Conservation (phyloP, 1,140 invertebrate genomes). For the Varroa destructor region DNA sequence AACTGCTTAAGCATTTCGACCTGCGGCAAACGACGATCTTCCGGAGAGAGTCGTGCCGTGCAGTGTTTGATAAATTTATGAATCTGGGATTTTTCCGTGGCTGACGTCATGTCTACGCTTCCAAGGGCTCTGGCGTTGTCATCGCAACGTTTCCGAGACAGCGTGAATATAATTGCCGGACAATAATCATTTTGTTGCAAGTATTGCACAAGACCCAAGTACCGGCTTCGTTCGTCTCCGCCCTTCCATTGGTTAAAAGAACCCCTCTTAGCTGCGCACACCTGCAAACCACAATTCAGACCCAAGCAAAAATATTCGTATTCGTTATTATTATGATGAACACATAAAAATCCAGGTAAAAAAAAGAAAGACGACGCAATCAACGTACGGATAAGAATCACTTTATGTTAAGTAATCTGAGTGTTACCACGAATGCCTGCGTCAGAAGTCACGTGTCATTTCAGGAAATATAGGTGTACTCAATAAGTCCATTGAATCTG, state of each 20-base stretch:
- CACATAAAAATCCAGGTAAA: too few relatives aligned
- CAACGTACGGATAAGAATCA: too few relatives aligned
- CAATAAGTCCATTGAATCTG: too few relatives aligned
- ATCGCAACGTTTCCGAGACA: slow-evolving; percentile 78
- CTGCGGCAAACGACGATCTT: slow-evolving; percentile 76
- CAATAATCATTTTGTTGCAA: slow-evolving; percentile 64
- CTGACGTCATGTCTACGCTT: slow-evolving; percentile 64
- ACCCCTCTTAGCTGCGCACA: slow-evolving; percentile 17
- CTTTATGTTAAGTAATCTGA: too few relatives aligned
- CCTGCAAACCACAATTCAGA: not conserved
- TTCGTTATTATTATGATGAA: too few relatives aligned
- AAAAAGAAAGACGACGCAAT: too few relatives aligned
- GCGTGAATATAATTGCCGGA: slow-evolving; percentile 82
- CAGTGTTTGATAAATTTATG: slow-evolving; percentile 67
- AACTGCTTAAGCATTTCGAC: slow-evolving; percentile 58
- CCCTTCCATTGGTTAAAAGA: not conserved
- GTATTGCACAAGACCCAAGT: slow-evolving; percentile 67
- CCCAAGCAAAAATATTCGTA: too few relatives aligned
- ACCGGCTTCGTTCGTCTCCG: slow-evolving; percentile 48
- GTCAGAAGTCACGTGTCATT: too few relatives aligned
- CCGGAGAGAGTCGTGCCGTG: slow-evolving; percentile 63
- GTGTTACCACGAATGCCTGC: too few relatives aligned
- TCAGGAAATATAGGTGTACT: too few relatives aligned
- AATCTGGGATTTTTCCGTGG: slow-evolving; percentile 66
- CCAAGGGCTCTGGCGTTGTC: slow-evolving; percentile 53